These are phyloP conservation scores for Ischnus inquisitorius DNA, from an alignment of 2,888 invertebrate species.

Conservation along the genomic window DNA sequence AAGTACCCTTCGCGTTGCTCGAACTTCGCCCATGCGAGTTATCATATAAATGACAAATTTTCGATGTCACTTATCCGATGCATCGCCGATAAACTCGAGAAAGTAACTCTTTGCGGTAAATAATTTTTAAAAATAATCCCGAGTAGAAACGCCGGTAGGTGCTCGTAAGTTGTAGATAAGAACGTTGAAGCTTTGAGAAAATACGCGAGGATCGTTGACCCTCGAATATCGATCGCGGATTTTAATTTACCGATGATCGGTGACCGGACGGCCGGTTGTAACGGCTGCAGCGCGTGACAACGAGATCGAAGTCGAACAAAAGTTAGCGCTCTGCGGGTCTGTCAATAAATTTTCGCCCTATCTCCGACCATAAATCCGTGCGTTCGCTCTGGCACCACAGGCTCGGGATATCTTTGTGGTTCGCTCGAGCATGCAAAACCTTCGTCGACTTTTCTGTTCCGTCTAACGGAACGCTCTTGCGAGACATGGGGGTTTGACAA, in stretches of 20 bases:
- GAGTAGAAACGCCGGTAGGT: no score
- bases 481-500: constrained; percentile 15
- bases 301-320: constrained; percentile 43
- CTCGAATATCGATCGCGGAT: constrained; percentile 17
- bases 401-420: constrained; percentile 72
- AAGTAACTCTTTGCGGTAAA: neutral
- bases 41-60: neutral
- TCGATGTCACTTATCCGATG: neutral
- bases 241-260: neutral
- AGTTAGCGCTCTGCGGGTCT: constrained; percentile 49
- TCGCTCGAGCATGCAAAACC: constrained; percentile 76
- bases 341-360: constrained; percentile 78
- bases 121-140: neutral
- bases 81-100: neutral
- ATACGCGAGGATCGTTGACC: constrained; percentile 12
- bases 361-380: constrained; percentile 76
- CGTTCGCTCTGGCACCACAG: constrained; percentile 32
- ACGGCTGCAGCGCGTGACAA: constrained; percentile 4
- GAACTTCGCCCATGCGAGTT: neutral
- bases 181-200: no score
- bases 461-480: constrained; percentile 37
- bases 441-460: constrained; percentile 13
- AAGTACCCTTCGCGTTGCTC: constrained; percentile 17
- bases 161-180: no score
- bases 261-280: neutral